phyloP scores from a whole-genome alignment of 2,113 vertebrate genomes.

The Helogale parvula region DNA sequence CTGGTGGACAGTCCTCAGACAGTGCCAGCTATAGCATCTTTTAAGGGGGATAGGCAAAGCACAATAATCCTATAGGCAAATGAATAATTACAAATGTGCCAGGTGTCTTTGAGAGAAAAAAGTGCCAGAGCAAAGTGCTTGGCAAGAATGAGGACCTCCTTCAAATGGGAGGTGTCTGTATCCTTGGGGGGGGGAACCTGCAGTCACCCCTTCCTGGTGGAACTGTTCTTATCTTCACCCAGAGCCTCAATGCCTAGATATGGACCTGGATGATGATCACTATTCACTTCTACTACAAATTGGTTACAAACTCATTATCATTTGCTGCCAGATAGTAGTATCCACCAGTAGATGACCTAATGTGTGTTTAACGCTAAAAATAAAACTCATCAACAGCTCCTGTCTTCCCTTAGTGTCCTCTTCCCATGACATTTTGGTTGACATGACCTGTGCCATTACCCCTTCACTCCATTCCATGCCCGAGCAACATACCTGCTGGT shows the following conservation, averaged over 20 bases:
- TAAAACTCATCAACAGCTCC: not conserved
- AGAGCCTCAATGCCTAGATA: not conserved
- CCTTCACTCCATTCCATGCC: fast-evolving
- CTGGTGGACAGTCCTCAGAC: not conserved
- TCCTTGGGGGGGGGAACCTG: not conserved
- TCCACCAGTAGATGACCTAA: not conserved
- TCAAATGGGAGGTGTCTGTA: not conserved
- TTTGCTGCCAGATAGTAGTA: not conserved
- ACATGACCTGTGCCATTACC: not conserved
- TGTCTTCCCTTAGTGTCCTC: not conserved
- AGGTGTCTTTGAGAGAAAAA: not conserved
- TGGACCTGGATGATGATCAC: not conserved
- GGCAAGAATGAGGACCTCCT: not conserved
- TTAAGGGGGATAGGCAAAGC: not conserved
- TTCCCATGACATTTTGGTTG: not conserved
- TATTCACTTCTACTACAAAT: not conserved
- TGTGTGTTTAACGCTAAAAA: not conserved
- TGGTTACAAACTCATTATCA: not conserved
- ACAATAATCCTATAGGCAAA: not conserved
- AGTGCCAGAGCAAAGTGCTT: not conserved
- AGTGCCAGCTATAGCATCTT: not conserved
- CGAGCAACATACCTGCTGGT: not conserved
- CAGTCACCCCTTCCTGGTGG: not conserved
- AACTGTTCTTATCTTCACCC: not conserved
- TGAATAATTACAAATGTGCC: not conserved